These are phyloP conservation scores for Coracias cyanogaster DNA, from an alignment of 2,797 vertebrate species.

Conservation along the genomic window DNA sequence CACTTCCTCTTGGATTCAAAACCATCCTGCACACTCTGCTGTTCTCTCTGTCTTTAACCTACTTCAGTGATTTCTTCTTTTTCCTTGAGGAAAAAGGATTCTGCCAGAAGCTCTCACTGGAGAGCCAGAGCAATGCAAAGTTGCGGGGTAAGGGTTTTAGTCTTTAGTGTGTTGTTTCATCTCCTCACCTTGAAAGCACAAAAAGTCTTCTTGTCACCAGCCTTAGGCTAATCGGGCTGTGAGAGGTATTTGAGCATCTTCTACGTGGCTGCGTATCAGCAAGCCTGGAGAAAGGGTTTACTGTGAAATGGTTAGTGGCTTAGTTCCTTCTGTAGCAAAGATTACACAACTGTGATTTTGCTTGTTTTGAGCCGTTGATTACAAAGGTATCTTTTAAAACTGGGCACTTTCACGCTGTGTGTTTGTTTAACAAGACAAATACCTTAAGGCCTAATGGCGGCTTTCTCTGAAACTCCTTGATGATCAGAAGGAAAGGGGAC, in stretches of 20 bases:
- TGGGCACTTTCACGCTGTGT: not conserved
- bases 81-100: conserved; percentile 45
- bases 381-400: not conserved
- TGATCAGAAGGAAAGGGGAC: conserved; percentile 11
- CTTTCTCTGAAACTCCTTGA: conserved; percentile 26
- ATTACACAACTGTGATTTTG: conserved; percentile 23
- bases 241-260: conserved; percentile 10
- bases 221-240: not conserved
- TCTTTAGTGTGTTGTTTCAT: conserved; percentile 47
- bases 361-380: conserved; percentile 19
- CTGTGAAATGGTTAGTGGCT: not conserved
- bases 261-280: not conserved
- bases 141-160: not conserved
- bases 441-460: conserved; percentile 16
- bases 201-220: not conserved
- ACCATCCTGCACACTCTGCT: not conserved
- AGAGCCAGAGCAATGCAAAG: conserved; percentile 29
- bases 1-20: conserved; percentile 46
- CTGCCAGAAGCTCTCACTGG: conserved; percentile 14
- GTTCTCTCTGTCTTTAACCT: conserved; percentile 42
- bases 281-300: not conserved
- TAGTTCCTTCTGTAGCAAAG: not conserved
- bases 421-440: conserved; percentile 37
- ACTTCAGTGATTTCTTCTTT: conserved; percentile 52
- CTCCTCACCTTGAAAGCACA: conserved; percentile 49